Evolutionary conservation across 2,797 vertebrate species (phyloP).

Genomic region (Pseudochaenichthys georgianus): DNA sequence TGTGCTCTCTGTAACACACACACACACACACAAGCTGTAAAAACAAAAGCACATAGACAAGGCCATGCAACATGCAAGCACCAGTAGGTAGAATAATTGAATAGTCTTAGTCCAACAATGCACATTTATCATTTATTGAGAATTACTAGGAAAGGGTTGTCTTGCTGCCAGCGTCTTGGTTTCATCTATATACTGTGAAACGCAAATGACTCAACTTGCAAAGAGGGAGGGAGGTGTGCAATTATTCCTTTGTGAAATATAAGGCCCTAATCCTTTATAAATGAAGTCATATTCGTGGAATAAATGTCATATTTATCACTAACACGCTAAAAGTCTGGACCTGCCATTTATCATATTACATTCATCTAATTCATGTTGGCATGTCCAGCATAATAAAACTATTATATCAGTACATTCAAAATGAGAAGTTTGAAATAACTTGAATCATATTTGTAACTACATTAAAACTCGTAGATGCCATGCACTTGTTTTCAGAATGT

Average conservation of each 20-base stretch:
- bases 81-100: slow-evolving; percentile 46
- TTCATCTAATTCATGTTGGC: slow-evolving; percentile 19
- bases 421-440: slow-evolving; percentile 12
- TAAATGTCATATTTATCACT: slow-evolving; percentile 62
- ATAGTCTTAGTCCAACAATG: slow-evolving; percentile 44
- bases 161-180: slow-evolving; percentile 59
- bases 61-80: slow-evolving; percentile 10
- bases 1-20: background rate
- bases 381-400: slow-evolving; percentile 17
- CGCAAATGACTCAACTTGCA: slow-evolving; percentile 56
- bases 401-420: background rate
- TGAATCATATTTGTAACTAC: slow-evolving; percentile 1
- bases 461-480: too few relatives aligned
- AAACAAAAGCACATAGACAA: slow-evolving; percentile 26
- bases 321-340: slow-evolving; percentile 35
- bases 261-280: slow-evolving; percentile 56
- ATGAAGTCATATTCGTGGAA: slow-evolving; percentile 61
- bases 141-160: slow-evolving; percentile 60
- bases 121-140: slow-evolving; percentile 65
- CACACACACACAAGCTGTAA: background rate
- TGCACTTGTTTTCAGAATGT: too few relatives aligned
- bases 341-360: slow-evolving; percentile 38
- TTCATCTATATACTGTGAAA: slow-evolving; percentile 49
- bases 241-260: slow-evolving; percentile 67
- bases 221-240: slow-evolving; percentile 48